phyloP scores from a whole-genome alignment of 2,888 invertebrate genomes.

The Pardosa pseudoannulata region DNA sequence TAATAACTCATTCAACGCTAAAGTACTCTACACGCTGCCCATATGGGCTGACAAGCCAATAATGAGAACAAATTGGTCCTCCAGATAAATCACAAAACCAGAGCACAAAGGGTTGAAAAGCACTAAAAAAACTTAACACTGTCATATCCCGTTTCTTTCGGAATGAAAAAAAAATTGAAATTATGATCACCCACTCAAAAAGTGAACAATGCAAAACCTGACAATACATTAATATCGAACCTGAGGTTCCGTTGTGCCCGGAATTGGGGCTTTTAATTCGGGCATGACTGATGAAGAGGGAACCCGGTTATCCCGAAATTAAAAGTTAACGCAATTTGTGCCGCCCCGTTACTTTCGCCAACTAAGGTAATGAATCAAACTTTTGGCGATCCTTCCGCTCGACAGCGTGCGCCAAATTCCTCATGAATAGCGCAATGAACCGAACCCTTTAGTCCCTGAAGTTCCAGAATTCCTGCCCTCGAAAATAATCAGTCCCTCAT shows the following conservation, averaged over 20 bases:
- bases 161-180: too few species aligned
- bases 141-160: background rate
- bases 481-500: constrained; percentile 63
- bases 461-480: constrained; percentile 23
- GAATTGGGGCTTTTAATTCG: constrained; percentile 14
- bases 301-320: constrained; percentile 58
- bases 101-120: background rate
- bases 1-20: too few species aligned
- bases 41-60: too few species aligned
- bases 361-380: constrained; percentile 71
- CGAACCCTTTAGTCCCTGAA: constrained; percentile 60
- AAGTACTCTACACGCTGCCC: too few species aligned
- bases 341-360: constrained; percentile 69
- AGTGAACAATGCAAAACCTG: background rate
- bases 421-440: constrained; percentile 69
- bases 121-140: background rate
- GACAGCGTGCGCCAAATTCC: constrained; percentile 57
- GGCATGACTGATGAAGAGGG: constrained; percentile 46
- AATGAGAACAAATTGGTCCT: too few species aligned
- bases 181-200: too few species aligned
- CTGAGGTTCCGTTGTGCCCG: constrained; percentile 1
- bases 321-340: constrained; percentile 68
- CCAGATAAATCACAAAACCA: too few species aligned
- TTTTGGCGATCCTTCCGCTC: constrained; percentile 69
- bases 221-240: constrained; percentile 4